These are phyloP conservation scores for Leucophenga varia DNA, from an alignment of 1,140 invertebrate genomes.

Conservation along the genomic window DNA sequence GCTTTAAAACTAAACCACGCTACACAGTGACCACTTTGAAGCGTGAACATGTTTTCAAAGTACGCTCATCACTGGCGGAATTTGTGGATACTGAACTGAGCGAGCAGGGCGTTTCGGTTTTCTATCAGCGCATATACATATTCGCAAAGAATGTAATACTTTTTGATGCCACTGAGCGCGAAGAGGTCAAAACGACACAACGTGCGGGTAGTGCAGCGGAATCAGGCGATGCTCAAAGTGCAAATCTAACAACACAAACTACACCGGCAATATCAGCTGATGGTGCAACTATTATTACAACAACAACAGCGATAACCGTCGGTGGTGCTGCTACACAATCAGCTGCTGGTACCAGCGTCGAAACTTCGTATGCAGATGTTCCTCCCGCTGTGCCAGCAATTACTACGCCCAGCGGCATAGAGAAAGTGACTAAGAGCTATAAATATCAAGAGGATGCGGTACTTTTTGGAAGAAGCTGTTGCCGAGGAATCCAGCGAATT, in stretches of 20 bases:
- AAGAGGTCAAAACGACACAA: too few species aligned
- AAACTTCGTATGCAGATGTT: too few species aligned
- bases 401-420: too few species aligned
- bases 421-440: too few species aligned
- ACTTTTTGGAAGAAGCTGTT: neutral
- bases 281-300: neutral
- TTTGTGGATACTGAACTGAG: conserved; percentile 36
- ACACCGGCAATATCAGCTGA: neutral
- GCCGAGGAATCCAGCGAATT: neutral
- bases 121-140: conserved; percentile 45
- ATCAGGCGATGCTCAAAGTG: too few species aligned
- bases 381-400: too few species aligned
- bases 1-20: too few species aligned
- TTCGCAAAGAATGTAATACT: conserved; percentile 39
- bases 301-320: neutral
- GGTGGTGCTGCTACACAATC: too few species aligned
- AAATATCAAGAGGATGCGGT: neutral
- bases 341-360: too few species aligned
- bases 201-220: neutral
- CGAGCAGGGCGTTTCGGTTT: conserved; percentile 29
- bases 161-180: neutral
- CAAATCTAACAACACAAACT: neutral
- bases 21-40: conserved; percentile 22
- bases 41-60: conserved; percentile 23
- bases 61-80: conserved; percentile 35